A percentile compares a stretch with the other conserved stretches of the same genome.
Evolutionary conservation across 2,113 vertebrate species (phyloP).

Genomic region (Pyxicephalus adspersus): DNA sequence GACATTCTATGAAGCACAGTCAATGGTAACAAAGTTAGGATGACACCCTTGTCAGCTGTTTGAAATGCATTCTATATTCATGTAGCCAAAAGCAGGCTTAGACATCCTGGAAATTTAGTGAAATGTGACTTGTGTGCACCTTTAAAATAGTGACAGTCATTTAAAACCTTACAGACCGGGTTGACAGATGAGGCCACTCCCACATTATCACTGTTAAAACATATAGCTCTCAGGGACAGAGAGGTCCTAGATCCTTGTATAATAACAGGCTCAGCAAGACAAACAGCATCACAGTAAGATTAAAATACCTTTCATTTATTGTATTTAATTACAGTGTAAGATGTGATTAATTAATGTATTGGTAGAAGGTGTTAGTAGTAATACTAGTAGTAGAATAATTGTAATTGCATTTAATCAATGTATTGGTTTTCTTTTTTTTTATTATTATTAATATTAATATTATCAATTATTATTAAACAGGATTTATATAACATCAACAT

Average conservation of each 20-base stretch:
- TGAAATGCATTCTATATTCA: background rate
- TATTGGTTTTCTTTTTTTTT: too few species aligned
- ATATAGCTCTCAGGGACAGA: slow-evolving; percentile 61
- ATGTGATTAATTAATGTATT: too few species aligned
- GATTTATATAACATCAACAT: too few species aligned
- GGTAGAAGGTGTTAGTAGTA: too few species aligned
- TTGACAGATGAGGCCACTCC: slow-evolving; percentile 62
- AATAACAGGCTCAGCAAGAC: slow-evolving; percentile 62
- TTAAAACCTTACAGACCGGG: slow-evolving; percentile 65
- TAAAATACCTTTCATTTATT: slow-evolving; percentile 26
- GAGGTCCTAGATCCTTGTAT: slow-evolving; percentile 59
- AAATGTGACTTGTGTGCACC: slow-evolving; percentile 56
- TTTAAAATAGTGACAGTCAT: slow-evolving; percentile 68
- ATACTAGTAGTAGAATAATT: too few species aligned
- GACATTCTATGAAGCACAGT: background rate
- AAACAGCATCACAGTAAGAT: slow-evolving; percentile 68
- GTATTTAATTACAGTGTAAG: background rate
- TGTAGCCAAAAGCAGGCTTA: background rate
- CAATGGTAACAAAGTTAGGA: background rate
- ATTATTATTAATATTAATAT: too few species aligned
- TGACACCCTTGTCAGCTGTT: background rate
- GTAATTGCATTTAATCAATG: too few species aligned
- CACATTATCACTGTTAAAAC: slow-evolving; percentile 53
- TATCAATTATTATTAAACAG: too few species aligned
- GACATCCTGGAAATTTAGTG: slow-evolving; percentile 51